Percentiles rank a stretch among this genome's conserved stretches.
Conservation (phyloP, 1,140 invertebrate genomes). For the Drosophila kanapiae region DNA sequence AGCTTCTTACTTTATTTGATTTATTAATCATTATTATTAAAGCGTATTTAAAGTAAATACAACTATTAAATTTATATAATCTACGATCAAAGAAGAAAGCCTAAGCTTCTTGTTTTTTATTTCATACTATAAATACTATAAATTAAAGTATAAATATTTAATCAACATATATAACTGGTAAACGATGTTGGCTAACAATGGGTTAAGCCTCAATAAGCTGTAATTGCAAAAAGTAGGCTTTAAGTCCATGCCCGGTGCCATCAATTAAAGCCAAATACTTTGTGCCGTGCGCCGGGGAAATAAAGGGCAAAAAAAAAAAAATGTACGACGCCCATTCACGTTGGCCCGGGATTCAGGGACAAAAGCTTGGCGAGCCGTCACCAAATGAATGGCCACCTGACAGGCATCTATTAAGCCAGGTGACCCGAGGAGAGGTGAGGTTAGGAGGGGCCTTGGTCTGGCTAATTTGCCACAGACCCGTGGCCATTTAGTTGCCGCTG, state of each 20-base stretch:
- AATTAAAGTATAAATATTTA: background rate
- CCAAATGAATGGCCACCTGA: slow-evolving; percentile 70
- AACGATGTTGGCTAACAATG: background rate
- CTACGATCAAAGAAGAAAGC: background rate
- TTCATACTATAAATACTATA: background rate
- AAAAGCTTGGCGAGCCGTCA: slow-evolving; percentile 26
- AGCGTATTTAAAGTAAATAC: too few species aligned
- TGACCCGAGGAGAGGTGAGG: background rate
- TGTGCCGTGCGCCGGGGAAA: slow-evolving; percentile 41
- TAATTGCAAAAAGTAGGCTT: slow-evolving; percentile 39
- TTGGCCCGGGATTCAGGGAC: slow-evolving; percentile 44
- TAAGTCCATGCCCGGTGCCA: slow-evolving; percentile 20
- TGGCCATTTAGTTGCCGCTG: slow-evolving; percentile 12
- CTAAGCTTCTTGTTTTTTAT: too few species aligned
- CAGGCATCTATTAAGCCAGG: slow-evolving; percentile 54
- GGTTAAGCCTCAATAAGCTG: slow-evolving; percentile 15
- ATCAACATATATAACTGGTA: too few species aligned
- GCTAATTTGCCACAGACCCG: slow-evolving; percentile 59
- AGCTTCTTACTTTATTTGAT: too few species aligned
- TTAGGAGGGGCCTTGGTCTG: slow-evolving; percentile 8
- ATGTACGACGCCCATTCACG: slow-evolving; percentile 39
- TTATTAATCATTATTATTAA: too few species aligned
- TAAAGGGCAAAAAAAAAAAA: slow-evolving; percentile 56
- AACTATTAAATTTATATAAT: too few species aligned
- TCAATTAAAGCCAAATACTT: slow-evolving; percentile 69